Percentiles rank a stretch among this genome's conserved stretches.
phyloP scores from a whole-genome alignment of 2,113 vertebrate genomes.

The Alaudala cheleensis region DNA sequence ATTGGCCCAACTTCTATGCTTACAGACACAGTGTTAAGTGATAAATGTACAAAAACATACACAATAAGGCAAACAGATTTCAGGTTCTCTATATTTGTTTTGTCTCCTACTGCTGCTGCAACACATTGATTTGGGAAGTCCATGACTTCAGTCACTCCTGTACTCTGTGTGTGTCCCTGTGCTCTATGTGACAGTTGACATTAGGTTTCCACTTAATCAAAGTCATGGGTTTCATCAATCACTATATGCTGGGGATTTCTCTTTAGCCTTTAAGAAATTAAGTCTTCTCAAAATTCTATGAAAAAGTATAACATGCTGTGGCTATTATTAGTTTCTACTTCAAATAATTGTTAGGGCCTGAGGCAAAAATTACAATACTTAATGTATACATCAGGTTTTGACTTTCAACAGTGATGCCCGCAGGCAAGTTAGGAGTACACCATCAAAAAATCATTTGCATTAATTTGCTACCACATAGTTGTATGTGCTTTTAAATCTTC shows the following conservation, averaged over 20 bases:
- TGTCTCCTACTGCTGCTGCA: not conserved
- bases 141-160: not conserved
- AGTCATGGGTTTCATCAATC: not conserved
- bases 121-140: not conserved
- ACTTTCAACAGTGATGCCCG: not conserved
- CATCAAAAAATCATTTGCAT: not conserved
- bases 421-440: not conserved
- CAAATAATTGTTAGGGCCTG: not conserved
- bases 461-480: not conserved
- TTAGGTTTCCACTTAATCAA: conserved; percentile 40
- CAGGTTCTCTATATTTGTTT: not conserved
- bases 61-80: not conserved
- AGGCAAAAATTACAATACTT: not conserved
- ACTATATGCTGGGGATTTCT: not conserved
- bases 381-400: not conserved
- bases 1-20: not conserved
- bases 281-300: not conserved
- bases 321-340: not conserved
- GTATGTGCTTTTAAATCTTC: not conserved
- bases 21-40: not conserved
- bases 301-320: not conserved
- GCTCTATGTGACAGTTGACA: not conserved
- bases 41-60: not conserved
- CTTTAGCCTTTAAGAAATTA: conserved; percentile 19
- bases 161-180: not conserved